A percentile compares a stretch with the other conserved stretches of the same genome.
These are phyloP conservation scores for Amphipyra tragopoginis DNA, from an alignment of 2,888 invertebrate species.

Conservation along the genomic window DNA sequence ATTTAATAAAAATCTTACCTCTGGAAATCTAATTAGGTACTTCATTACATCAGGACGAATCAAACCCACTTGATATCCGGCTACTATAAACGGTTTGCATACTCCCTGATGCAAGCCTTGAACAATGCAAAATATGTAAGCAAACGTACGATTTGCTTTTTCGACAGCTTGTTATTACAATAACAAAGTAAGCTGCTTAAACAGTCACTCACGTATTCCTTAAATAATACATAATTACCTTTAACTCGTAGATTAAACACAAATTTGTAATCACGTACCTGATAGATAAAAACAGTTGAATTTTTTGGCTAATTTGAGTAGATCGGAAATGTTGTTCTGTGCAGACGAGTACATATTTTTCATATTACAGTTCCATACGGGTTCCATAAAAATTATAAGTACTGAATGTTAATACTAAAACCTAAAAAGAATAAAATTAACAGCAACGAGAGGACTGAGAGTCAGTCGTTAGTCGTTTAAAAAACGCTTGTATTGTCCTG, in stretches of 20 bases:
- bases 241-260: slow-evolving; percentile 9
- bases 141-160: slow-evolving; percentile 55
- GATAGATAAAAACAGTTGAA: slow-evolving; percentile 97
- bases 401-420: slow-evolving; percentile 25
- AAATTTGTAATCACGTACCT: slow-evolving; percentile 87
- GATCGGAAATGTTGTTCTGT: slow-evolving; percentile 85
- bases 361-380: slow-evolving; percentile 78
- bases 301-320: slow-evolving; percentile 95
- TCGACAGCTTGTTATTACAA: slow-evolving; percentile 52
- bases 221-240: slow-evolving; percentile 9
- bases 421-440: slow-evolving; percentile 30
- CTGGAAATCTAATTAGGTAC: slow-evolving; percentile 94
- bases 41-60: slow-evolving; percentile 95
- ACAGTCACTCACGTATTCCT: slow-evolving; percentile 30
- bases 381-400: slow-evolving; percentile 40
- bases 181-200: slow-evolving; percentile 32
- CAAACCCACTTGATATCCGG: slow-evolving; percentile 96
- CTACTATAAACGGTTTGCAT: slow-evolving; percentile 96
- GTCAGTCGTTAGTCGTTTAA: slow-evolving; percentile 29
- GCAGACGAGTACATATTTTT: slow-evolving; percentile 86
- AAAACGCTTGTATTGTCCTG: slow-evolving; percentile 37
- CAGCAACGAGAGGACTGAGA: slow-evolving; percentile 20
- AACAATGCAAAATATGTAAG: slow-evolving; percentile 62
- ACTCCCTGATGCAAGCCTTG: slow-evolving; percentile 93
- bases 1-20: slow-evolving; percentile 86